Evolutionary conservation across 2,113 vertebrate genomes (phyloP).

Genomic region (Bambusicola thoracicus): DNA sequence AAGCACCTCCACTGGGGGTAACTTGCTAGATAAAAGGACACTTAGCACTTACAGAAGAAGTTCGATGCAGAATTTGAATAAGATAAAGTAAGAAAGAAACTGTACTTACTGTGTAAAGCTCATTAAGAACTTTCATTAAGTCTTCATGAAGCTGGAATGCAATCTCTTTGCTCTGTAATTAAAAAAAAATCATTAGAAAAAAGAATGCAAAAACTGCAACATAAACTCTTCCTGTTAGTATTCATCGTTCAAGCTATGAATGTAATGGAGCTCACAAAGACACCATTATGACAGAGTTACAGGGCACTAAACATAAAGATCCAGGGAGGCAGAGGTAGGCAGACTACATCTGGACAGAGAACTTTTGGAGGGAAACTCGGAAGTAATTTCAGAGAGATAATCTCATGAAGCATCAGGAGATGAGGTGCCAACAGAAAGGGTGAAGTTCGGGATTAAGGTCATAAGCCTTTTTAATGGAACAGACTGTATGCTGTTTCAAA

Average conservation of each 20-base stretch:
- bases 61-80: neutral
- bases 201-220: neutral
- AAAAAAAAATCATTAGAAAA: constrained; percentile 67
- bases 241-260: neutral
- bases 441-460: neutral
- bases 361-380: neutral
- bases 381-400: neutral
- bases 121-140: constrained; percentile 99
- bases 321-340: neutral
- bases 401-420: neutral
- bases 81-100: constrained; percentile 46
- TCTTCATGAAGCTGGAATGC: constrained; percentile 98
- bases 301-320: neutral
- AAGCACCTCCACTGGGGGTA: neutral
- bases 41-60: neutral
- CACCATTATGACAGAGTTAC: neutral
- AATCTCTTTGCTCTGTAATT: constrained; percentile 96
- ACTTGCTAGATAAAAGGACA: neutral
- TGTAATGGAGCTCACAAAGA: neutral
- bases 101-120: constrained; percentile 96
- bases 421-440: neutral
- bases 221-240: neutral
- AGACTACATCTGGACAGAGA: neutral
- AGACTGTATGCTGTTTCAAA: neutral
- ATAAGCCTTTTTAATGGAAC: neutral